Conservation (phyloP, 2,888 invertebrate species). For the Synanthedon vespiformis region DNA sequence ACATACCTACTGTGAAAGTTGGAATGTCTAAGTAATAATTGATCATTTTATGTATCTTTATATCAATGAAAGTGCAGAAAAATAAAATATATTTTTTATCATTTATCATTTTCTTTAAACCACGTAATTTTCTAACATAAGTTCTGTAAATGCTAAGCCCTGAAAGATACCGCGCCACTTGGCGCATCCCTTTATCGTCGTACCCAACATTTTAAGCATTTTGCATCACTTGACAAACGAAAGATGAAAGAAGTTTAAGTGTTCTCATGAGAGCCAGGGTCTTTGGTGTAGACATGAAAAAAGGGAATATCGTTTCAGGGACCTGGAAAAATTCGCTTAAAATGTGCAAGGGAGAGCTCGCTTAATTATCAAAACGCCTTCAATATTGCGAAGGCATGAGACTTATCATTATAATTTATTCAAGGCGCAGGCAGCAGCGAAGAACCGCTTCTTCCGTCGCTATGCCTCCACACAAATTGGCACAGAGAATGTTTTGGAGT, state of each 20-base stretch:
- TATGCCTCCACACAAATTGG: constrained; percentile 4
- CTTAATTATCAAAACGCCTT: constrained; percentile 64
- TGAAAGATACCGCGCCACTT: not conserved
- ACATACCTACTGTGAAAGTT: too few species aligned
- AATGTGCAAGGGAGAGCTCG: constrained; percentile 24
- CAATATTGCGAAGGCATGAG: constrained; percentile 58
- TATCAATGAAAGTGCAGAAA: too few species aligned
- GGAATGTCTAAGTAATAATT: too few species aligned
- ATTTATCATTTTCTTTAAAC: too few species aligned
- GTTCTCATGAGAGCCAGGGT: constrained; percentile 32
- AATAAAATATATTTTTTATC: too few species aligned
- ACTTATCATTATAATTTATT: constrained; percentile 67
- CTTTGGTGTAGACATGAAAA: constrained; percentile 24
- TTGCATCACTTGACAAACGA: constrained; percentile 31
- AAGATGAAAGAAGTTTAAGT: constrained; percentile 55
- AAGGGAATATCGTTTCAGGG: constrained; percentile 29
- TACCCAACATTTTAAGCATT: constrained; percentile 14
- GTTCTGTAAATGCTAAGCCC: not conserved
- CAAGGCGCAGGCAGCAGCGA: constrained; percentile 44
- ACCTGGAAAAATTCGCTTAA: constrained; percentile 41
- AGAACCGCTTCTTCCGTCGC: constrained; percentile 15
- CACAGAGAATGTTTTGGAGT: constrained; percentile 9
- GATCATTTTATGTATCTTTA: too few species aligned
- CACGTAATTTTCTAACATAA: too few species aligned
- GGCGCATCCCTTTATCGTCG: constrained; percentile 15